phyloP scores from a whole-genome alignment of 2,888 invertebrate species.

The Andrena praecox region DNA sequence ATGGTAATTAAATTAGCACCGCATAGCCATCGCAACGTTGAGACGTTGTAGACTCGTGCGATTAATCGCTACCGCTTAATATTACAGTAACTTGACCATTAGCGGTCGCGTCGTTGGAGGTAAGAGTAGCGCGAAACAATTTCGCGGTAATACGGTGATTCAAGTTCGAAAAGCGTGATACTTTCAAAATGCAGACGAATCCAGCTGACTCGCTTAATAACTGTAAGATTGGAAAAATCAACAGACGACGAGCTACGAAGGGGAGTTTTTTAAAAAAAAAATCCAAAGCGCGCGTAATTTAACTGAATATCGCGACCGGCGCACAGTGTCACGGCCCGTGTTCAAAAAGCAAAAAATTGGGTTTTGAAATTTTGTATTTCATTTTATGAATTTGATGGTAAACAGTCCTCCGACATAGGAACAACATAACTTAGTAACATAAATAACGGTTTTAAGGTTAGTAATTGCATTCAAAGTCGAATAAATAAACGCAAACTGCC shows the following conservation, averaged over 20 bases:
- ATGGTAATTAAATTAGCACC: conserved; percentile 40
- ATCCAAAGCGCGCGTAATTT: conserved; percentile 75
- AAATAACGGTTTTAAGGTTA: too few relatives aligned
- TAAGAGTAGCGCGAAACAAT: conserved; percentile 50
- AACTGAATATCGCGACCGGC: conserved; percentile 76
- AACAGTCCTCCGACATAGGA: too few relatives aligned
- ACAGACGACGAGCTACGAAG: too few relatives aligned
- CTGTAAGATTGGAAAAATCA: too few relatives aligned
- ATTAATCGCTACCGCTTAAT: conserved; percentile 42
- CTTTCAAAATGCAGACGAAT: neutral
- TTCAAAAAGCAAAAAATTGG: too few relatives aligned
- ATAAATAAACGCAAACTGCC: too few relatives aligned
- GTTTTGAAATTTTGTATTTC: too few relatives aligned
- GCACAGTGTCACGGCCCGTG: too few relatives aligned
- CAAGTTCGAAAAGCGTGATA: neutral
- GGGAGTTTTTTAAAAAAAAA: conserved; percentile 68
- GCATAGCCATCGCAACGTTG: conserved; percentile 17
- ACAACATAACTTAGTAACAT: too few relatives aligned
- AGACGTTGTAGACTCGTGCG: conserved; percentile 1
- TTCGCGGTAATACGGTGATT: conserved; percentile 40
- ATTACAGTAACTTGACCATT: conserved; percentile 46
- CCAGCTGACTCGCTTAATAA: neutral
- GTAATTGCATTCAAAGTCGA: too few relatives aligned
- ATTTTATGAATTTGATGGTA: too few relatives aligned
- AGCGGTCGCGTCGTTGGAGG: conserved; percentile 32